A percentile compares a stretch with the other conserved stretches of the same genome.
phyloP scores from a whole-genome alignment of 2,888 invertebrate species.

The Acanthosepion pharaonis region DNA sequence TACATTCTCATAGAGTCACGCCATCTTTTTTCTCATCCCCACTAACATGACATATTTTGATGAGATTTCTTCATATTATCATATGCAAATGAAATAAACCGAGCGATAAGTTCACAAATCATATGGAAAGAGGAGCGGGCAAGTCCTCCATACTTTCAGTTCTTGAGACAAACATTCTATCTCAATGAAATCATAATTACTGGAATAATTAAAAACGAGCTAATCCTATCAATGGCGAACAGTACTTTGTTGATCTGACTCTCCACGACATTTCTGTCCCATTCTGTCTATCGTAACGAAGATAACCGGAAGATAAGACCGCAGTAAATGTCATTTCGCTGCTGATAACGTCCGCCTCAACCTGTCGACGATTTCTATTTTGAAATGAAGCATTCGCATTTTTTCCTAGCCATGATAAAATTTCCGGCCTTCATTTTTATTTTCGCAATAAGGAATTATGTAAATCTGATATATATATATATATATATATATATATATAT shows the following conservation, averaged over 20 bases:
- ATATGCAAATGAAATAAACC: slow-evolving; percentile 1
- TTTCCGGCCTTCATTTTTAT: neutral
- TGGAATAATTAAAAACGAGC: neutral
- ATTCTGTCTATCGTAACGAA: neutral
- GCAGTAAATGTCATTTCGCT: neutral
- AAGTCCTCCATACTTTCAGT: neutral
- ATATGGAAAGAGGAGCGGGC: neutral
- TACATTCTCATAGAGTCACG: neutral
- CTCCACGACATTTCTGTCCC: neutral
- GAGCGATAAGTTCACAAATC: neutral
- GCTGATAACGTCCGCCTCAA: neutral
- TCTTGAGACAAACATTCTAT: neutral
- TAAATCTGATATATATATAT: neutral
- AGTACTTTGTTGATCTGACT: neutral
- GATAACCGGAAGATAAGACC: slow-evolving; percentile 33
- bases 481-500: neutral
- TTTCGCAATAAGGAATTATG: neutral
- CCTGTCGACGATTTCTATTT: slow-evolving; percentile 9
- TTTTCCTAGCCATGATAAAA: neutral
- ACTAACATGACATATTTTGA: neutral
- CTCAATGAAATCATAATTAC: slow-evolving; percentile 33
- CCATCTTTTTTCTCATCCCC: neutral
- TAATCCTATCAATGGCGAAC: slow-evolving; percentile 20
- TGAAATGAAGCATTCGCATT: neutral
- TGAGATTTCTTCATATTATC: slow-evolving; percentile 16